These are phyloP conservation scores for Luperina testacea DNA, from an alignment of 2,888 invertebrate species.

Conservation along the genomic window DNA sequence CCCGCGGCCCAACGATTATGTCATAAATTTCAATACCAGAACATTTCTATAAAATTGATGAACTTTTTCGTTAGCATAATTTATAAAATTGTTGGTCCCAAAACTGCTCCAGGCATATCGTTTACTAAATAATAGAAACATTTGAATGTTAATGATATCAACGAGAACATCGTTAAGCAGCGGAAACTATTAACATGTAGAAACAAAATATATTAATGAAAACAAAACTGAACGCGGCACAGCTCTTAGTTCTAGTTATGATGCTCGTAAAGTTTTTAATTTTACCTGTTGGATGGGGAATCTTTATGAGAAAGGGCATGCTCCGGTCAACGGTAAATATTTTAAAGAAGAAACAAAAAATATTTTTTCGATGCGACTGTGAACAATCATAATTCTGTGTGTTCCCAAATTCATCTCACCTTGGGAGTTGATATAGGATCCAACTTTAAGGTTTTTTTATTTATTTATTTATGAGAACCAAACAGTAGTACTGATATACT, in stretches of 20 bases:
- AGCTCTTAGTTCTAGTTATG: constrained; percentile 51
- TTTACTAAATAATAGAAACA: constrained; percentile 67
- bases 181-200: constrained; percentile 67
- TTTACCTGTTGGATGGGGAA: constrained; percentile 43
- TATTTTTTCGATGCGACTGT: constrained; percentile 7
- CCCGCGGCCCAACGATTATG: constrained; percentile 33
- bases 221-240: constrained; percentile 60
- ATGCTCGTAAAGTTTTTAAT: constrained; percentile 62
- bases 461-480: neutral
- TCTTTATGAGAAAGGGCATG: constrained; percentile 58
- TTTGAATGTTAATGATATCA: constrained; percentile 68
- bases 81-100: constrained; percentile 47
- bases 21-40: constrained; percentile 46
- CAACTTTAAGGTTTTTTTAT: neutral
- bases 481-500: neutral
- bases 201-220: constrained; percentile 67
- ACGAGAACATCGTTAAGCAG: constrained; percentile 60
- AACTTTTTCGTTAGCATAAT: constrained; percentile 54
- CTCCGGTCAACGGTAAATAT: constrained; percentile 29
- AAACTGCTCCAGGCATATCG: constrained; percentile 52
- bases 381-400: constrained; percentile 17
- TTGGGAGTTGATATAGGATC: constrained; percentile 3
- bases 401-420: constrained; percentile 15
- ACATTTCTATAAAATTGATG: constrained; percentile 41
- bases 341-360: constrained; percentile 31